Base-by-base conservation (phyloP, 2,888 invertebrate species). In the Zootermopsis nevadensis region DNA sequence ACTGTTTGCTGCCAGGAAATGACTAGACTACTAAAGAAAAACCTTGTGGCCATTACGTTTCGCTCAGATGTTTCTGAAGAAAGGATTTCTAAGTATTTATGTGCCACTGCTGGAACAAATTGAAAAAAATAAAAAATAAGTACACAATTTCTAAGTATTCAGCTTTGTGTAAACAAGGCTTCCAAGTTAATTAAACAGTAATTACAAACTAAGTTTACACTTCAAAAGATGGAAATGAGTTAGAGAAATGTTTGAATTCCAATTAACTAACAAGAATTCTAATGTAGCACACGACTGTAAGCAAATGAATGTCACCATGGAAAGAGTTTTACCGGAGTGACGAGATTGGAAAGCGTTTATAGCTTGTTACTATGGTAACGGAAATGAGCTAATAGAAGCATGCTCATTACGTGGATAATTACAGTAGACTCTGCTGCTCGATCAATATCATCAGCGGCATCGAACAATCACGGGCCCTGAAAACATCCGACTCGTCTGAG, bases 141-240 rank as follows among this genome's bases (percentile, higher is more conserved):
- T 15, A 48, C 3, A 48, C 15, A 19, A 48, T 15, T 19, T 48
- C 12, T 48, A 48, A 8, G 19, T 6, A 8, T 1, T 19, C 19
- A 19, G 48, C 3, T n/a, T 60, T 2, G n/a, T 27, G 27, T 27
- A n/a, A 60, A n/a, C n/a, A 60, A 24, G 60, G n/a, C 12, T 60
- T 27, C 60, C 27, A 60, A n/a, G 60, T 60, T 60, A 60, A 60
- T 60, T 60, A 60, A 60, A 60, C 60, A 27, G n/a, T n/a, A 60
- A 60, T 60, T n/a, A 60, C 60, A 27, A 60, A 60, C 27, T 60
- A 60, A 60, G 27, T n/a, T 60, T n/a, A 60, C 60, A 27, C 27
- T 60, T 60, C 60, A 60, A 60, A 60, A 60, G 60, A n/a, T 27
- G 60, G 1, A 27, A 27, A 60, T 60, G n/a, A 60, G 27, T 27